These are phyloP conservation scores for Tinamus major DNA, from an alignment of 2,797 vertebrate genomes.

Conservation along the genomic window DNA sequence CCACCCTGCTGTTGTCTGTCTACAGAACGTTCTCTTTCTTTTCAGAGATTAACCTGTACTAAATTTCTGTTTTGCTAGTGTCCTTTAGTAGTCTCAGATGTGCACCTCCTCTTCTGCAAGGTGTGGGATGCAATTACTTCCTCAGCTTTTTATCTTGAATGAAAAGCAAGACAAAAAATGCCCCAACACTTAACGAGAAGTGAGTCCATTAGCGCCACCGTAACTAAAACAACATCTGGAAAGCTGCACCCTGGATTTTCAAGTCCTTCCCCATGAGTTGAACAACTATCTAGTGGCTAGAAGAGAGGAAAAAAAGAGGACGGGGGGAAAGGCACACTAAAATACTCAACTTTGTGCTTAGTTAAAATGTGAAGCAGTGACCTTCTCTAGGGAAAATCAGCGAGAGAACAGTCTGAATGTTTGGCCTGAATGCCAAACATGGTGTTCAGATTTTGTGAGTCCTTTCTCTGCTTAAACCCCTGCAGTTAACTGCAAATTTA, in stretches of 20 bases:
- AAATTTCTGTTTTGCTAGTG: background rate
- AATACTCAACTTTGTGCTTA: background rate
- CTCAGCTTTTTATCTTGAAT: background rate
- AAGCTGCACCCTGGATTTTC: background rate
- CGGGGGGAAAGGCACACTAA: no score
- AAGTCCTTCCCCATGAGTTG: background rate
- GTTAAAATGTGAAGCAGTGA: slow-evolving; percentile 10
- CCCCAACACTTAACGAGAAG: background rate
- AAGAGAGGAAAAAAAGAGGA: background rate
- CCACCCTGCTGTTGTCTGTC: background rate
- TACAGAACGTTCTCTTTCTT: background rate
- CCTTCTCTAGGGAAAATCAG: background rate
- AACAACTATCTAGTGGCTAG: background rate
- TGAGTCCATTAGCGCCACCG: background rate
- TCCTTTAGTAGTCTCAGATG: background rate
- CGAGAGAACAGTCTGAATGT: no score
- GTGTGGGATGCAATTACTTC: background rate
- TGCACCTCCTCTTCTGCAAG: background rate
- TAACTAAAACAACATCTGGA: background rate
- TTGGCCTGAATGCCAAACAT: background rate
- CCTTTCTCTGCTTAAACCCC: background rate
- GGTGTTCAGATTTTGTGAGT: background rate
- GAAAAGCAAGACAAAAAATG: background rate
- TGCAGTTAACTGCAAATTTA: background rate
- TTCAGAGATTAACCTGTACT: background rate